Percentiles rank a stretch among this genome's conserved stretches.
These are phyloP conservation scores for Solenodon paradoxus DNA, from an alignment of 2,113 vertebrate genomes.

Conservation along the genomic window DNA sequence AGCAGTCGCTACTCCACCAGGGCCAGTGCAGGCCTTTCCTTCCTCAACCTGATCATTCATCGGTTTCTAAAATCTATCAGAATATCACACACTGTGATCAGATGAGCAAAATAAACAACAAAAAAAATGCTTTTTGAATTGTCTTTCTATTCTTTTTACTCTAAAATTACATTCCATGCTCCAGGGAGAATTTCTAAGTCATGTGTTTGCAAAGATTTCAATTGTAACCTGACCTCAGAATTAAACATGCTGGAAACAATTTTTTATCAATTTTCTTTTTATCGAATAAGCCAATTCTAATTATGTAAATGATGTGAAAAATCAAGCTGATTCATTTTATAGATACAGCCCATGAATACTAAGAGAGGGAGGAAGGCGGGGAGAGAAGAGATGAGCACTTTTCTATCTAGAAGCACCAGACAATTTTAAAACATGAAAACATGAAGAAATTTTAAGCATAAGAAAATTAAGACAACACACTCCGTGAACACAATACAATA, in stretches of 20 bases:
- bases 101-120: background rate
- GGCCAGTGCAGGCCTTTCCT: too few species aligned
- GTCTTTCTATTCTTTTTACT: background rate
- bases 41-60: too few species aligned
- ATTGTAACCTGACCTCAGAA: background rate
- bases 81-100: background rate
- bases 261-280: background rate
- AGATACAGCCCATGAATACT: background rate
- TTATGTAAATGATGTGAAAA: background rate
- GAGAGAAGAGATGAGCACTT: background rate
- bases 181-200: background rate
- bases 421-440: background rate
- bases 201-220: background rate
- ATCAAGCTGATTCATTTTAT: background rate
- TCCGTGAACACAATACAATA: background rate
- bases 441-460: background rate
- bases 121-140: background rate
- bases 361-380: background rate
- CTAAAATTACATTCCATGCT: background rate
- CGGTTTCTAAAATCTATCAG: constrained; percentile 24
- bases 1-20: too few species aligned
- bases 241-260: background rate
- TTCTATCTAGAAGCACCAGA: background rate
- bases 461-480: background rate
- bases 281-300: background rate